Base-by-base conservation (phyloP, 30 jellyfish, hydroid and myxozoan species). In the Pelagia noctiluca region DNA sequence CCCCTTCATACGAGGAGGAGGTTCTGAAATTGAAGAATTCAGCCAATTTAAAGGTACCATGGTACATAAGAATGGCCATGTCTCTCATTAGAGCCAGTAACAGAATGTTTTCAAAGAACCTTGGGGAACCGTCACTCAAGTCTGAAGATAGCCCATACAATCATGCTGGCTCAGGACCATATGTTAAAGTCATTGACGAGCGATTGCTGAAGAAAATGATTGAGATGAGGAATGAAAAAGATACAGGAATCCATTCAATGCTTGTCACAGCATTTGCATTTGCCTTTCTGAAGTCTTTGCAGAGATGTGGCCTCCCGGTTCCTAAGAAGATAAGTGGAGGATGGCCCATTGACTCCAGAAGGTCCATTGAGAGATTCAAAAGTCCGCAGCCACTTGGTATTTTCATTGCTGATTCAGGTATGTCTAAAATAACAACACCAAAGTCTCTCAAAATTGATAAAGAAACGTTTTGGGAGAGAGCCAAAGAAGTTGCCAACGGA, bases 301-400 rank as follows among this genome's bases (percentile, higher is more conserved):
- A 34, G 10, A 67, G 64, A 7, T 22, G 1, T 18, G 89, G 66
- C 19, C 76, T 62, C n/a, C 89, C 72, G 1, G 11, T 79, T 18
- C 82, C 89, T 0, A 79, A 79, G 67, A 47, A 22, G 11, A 63
- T 79, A 0, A 22, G 1, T 21, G 32, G 82, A 36, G 82, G 75
- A 13, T 63, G 89, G 89, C 82, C 89, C 11, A 79, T 62, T 24
- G 89, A 79, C 67, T 79, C 81, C 7, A 63, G 89, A 33, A 79
- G 64, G 24, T 60, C 36, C 70, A n/a, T 49, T 29, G 48, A 66
- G 25, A 79, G 64, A 38, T 79, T 46, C 33, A 30, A 63, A 12
- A 79, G 89, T 25, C 89, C 89, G 46, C 89, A 78, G 24, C 89
- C 89, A 37, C 54, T 79, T 24, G 89, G 89, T 2, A 22, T 79